Conservation (phyloP, 2,113 vertebrate genomes). For the Vombatus ursinus region DNA sequence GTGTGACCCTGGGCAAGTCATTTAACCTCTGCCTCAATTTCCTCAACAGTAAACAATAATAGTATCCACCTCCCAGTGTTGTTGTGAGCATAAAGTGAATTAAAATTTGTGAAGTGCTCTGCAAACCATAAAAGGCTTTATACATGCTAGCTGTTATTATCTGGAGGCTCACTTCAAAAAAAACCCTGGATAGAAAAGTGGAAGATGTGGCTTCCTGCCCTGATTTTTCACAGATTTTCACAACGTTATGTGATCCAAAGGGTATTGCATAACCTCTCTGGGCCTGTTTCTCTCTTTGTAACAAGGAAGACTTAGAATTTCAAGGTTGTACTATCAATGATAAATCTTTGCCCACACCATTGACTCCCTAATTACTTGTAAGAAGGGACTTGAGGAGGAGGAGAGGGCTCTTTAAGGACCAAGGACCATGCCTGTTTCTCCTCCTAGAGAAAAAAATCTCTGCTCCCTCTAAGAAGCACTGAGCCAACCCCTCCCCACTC, state of each 20-base stretch:
- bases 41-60: background rate
- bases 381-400: background rate
- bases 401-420: background rate
- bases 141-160: background rate
- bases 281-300: background rate
- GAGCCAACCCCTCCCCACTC: constrained; percentile 18
- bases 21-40: background rate
- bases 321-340: background rate
- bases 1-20: background rate
- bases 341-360: background rate
- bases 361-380: background rate
- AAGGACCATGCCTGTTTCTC: background rate
- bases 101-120: background rate
- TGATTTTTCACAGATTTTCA: background rate
- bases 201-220: background rate
- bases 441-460: constrained; percentile 10
- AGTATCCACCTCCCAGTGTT: background rate
- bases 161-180: background rate
- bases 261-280: background rate
- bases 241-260: background rate
- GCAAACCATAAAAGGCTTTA: background rate
- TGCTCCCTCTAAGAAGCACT: background rate
- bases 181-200: background rate
- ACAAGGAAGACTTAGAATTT: background rate
- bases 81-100: background rate